Percentiles rank a stretch among this genome's conserved stretches.
Conservation (phyloP, 1,140 invertebrate species). For the Aradophagus sp. region DNA sequence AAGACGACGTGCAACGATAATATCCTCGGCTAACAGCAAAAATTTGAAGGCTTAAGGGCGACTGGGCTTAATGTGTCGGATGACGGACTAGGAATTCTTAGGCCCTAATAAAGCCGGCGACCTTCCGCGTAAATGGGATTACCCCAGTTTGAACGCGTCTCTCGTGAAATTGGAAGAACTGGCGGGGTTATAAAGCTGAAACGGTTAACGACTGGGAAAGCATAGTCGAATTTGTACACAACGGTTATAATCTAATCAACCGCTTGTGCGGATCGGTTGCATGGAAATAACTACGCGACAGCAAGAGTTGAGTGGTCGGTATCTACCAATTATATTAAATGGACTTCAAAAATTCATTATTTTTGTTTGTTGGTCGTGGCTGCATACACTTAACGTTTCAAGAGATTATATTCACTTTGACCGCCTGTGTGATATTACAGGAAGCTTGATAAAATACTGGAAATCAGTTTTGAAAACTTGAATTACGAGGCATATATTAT, state of each 20-base stretch:
- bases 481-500: no score
- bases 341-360: no score
- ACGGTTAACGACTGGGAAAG: neutral
- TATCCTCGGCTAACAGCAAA: constrained; percentile 40
- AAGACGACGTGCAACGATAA: constrained; percentile 50
- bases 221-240: neutral
- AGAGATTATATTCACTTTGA: no score
- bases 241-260: neutral
- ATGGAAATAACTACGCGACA: no score
- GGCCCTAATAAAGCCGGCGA: constrained; percentile 43
- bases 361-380: no score
- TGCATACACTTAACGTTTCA: no score
- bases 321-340: no score
- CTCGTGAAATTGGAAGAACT: constrained; percentile 19
- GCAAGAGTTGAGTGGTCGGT: no score
- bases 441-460: no score
- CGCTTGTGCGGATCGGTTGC: no score
- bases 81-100: constrained; percentile 56
- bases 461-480: no score
- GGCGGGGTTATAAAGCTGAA: constrained; percentile 1
- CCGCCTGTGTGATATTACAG: no score
- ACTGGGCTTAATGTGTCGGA: constrained; percentile 44
- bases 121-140: constrained; percentile 45
- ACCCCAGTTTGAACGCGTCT: constrained; percentile 5
- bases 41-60: constrained; percentile 48